Evolutionary conservation across 2,113 vertebrate genomes (phyloP).

Genomic region (Pelodiscus sinensis): DNA sequence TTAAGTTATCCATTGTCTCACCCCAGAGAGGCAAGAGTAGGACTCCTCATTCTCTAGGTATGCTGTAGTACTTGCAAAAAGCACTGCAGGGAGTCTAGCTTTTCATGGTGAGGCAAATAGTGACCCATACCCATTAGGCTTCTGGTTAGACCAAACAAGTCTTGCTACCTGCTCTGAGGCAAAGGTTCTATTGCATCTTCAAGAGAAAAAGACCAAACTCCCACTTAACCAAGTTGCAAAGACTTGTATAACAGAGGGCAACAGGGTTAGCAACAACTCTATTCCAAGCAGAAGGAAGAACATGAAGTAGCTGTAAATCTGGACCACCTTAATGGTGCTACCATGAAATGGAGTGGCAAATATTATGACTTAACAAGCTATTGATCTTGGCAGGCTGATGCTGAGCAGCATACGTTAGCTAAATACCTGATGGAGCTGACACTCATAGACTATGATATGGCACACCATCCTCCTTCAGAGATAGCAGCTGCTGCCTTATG

Average conservation of each 20-base stretch:
- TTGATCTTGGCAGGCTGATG: conserved; percentile 80
- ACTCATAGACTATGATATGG: conserved; percentile 93
- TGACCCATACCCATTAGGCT: background rate
- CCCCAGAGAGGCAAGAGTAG: background rate
- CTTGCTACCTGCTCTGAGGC: background rate
- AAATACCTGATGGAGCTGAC: conserved; percentile 97
- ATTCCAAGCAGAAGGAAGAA: background rate
- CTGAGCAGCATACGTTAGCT: conserved; percentile 89
- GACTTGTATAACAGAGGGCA: background rate
- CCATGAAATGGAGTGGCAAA: background rate
- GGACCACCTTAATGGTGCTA: background rate
- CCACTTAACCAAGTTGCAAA: background rate
- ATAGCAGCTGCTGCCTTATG: conserved; percentile 89
- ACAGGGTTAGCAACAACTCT: background rate
- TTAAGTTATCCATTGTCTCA: background rate
- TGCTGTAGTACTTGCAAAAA: background rate
- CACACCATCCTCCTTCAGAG: conserved; percentile 90
- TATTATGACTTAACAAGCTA: conserved; percentile 6
- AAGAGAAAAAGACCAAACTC: background rate
- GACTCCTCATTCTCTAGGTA: background rate
- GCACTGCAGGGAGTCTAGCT: background rate
- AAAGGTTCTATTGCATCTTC: too few species aligned
- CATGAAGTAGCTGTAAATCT: background rate
- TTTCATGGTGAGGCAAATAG: background rate
- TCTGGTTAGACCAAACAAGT: background rate